phyloP scores from a whole-genome alignment of 2,797 vertebrate genomes.

The Melanitta fusca region DNA sequence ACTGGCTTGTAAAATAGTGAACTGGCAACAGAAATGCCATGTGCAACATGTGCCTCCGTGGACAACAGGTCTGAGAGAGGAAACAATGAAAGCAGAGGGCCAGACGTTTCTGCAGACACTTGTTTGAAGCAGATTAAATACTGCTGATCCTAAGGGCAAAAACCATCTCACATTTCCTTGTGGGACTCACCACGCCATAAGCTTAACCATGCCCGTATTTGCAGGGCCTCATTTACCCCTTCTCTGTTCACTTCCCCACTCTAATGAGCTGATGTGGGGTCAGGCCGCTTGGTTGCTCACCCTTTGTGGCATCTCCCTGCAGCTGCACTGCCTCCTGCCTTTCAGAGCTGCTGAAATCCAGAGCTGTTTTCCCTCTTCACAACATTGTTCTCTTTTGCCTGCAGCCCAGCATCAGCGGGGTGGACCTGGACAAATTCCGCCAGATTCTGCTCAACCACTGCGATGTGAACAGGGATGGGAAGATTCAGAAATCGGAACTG shows the following conservation, averaged over 20 bases:
- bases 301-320: background rate
- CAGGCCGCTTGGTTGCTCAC: background rate
- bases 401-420: conserved; percentile 90
- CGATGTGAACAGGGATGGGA: conserved; percentile 93
- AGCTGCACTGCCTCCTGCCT: background rate
- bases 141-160: background rate
- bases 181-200: background rate
- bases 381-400: background rate
- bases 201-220: background rate
- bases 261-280: background rate
- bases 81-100: background rate
- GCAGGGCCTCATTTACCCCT: background rate
- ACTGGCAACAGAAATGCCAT: background rate
- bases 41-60: background rate
- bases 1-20: background rate
- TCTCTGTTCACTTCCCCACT: background rate
- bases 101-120: background rate
- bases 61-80: background rate
- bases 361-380: background rate
- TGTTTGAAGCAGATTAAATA: background rate
- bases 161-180: background rate
- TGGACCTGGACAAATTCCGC: conserved; percentile 92
- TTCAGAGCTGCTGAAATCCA: background rate
- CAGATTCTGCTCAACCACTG: conserved; percentile 90
- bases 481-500: conserved; percentile 94